Base-by-base conservation (phyloP, 2,113 vertebrate genomes). In the Caracal caracal region DNA sequence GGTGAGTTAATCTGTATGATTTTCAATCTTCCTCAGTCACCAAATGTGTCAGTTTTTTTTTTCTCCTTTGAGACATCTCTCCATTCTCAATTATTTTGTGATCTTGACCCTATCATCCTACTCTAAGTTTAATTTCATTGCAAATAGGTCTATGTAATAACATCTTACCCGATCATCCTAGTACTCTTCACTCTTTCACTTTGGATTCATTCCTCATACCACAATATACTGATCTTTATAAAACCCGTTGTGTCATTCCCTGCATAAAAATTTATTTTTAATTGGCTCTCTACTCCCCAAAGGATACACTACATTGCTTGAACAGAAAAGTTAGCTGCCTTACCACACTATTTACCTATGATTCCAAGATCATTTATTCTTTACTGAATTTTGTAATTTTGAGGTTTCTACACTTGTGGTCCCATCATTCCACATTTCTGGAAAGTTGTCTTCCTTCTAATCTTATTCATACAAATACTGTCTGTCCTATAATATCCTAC, bases 141-240 rank as follows among this genome's bases (percentile, higher is more conserved):
- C 7, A 35, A 86, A 9, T 35, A 51, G 17, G 66, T 59, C 76
- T 81, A 59, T 5, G 11, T 8, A 95, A 19, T 82, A 88, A 43
- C 17, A 86, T 26, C 2, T 49, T 86, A 51, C 20, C 33, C 70
- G 40, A 79, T 80, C 37, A 70, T 79, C 28, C 68, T 86, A 68
- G 37, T 86, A 94, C 71, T 73, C 94, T 16, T 66, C 24, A 84
- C 12, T 66, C 13, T 87, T 93, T 76, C 17, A 80, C 26, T 75
- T 37, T 91, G 16, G 26, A 61, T 49, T 37, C 63, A 93, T 59
- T 6, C 33, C 87, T 66, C 33, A 85, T 22, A 56, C 10, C 9
- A 94, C n/a, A 96, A 66, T 43, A 65, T 85, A 88, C 9, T 40
- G 89, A 51, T 88, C 33, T 73, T 96, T 85, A 71, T 56, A 86